phyloP scores from a whole-genome alignment of 2,888 invertebrate species.

The Dioctria rufipes region DNA sequence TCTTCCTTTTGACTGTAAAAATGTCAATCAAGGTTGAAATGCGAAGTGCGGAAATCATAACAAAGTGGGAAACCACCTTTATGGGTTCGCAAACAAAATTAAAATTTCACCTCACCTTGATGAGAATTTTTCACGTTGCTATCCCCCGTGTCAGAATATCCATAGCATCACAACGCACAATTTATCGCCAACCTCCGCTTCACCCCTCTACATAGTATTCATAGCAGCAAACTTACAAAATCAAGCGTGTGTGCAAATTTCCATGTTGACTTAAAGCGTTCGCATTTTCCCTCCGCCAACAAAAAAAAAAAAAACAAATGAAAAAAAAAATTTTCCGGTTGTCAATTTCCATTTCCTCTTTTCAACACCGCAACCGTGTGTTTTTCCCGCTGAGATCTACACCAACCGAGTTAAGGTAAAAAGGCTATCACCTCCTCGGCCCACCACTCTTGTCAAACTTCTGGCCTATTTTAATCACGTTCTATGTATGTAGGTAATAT shows the following conservation, averaged over 20 bases:
- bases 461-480: background rate
- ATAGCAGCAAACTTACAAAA: background rate
- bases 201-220: background rate
- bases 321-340: conserved; percentile 13
- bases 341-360: conserved; percentile 44
- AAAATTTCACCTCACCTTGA: background rate
- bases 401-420: background rate
- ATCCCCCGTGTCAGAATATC: background rate
- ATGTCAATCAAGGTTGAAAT: background rate
- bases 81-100: background rate
- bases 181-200: background rate
- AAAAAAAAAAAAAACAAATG: no score
- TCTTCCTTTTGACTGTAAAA: background rate
- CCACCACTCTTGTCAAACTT: background rate
- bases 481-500: background rate
- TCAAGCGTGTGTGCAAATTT: conserved; percentile 7
- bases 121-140: background rate
- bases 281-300: background rate
- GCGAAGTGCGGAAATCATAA: background rate
- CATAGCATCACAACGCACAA: background rate
- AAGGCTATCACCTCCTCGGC: background rate
- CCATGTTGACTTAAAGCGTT: conserved; percentile 7
- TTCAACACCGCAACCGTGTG: conserved; percentile 25
- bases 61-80: background rate
- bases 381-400: conserved; percentile 15